Conservation (phyloP, 2,113 vertebrate species). For the Telmatochromis sp. region DNA sequence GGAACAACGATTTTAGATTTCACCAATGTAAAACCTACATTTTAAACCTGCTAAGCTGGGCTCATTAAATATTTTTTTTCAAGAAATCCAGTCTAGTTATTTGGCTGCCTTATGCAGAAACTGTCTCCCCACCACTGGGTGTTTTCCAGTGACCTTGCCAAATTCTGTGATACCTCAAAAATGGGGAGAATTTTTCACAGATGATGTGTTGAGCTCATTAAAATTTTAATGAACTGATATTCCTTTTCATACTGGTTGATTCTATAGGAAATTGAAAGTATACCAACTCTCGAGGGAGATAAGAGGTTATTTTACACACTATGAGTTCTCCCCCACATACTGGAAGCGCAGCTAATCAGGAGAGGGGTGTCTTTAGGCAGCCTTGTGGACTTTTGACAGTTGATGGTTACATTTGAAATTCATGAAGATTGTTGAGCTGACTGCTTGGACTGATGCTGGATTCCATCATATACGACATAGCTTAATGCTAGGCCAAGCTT, state of each 20-base stretch:
- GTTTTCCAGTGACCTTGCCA: background rate
- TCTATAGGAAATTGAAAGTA: background rate
- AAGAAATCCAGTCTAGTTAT: background rate
- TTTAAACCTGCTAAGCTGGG: background rate
- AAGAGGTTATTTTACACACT: background rate
- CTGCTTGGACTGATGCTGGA: constrained; percentile 15
- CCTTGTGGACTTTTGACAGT: background rate
- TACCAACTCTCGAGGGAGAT: background rate
- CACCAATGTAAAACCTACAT: background rate
- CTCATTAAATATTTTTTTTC: background rate
- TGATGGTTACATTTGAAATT: background rate
- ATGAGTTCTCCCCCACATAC: background rate
- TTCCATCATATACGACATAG: constrained; percentile 63
- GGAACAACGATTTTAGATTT: background rate
- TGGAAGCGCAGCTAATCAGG: background rate
- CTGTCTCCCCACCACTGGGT: background rate
- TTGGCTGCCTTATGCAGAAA: background rate
- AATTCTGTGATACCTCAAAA: background rate
- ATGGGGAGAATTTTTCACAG: background rate
- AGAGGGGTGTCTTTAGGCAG: background rate
- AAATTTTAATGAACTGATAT: background rate
- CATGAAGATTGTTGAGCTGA: background rate
- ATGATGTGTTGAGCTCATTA: background rate
- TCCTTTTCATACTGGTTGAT: background rate
- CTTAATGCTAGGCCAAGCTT: constrained; percentile 32